Evolutionary conservation across 1,140 invertebrate genomes (phyloP).

Genomic region (Pectinophora gossypiella): DNA sequence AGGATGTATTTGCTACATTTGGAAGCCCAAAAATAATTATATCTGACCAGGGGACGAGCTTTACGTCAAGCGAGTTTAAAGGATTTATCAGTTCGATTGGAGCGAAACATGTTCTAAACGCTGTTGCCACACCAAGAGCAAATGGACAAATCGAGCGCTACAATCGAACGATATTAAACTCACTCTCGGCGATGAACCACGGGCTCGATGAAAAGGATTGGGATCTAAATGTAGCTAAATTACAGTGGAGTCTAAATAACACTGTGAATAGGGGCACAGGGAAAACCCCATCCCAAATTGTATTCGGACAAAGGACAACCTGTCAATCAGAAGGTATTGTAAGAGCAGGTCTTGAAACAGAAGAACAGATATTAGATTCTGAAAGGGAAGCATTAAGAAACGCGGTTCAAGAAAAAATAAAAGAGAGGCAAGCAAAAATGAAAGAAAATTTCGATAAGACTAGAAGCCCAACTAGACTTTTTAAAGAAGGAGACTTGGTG

Average conservation of each 20-base stretch:
- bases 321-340: background rate
- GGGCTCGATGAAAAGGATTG: background rate
- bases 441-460: conserved; percentile 1
- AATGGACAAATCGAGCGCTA: background rate
- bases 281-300: background rate
- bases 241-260: background rate
- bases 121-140: background rate
- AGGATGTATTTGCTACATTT: no score
- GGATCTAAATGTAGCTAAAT: background rate
- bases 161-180: background rate
- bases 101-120: no score
- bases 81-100: no score
- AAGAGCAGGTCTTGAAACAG: background rate
- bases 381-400: background rate
- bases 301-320: background rate
- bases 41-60: no score
- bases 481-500: background rate
- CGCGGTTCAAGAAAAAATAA: background rate
- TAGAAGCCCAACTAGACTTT: background rate
- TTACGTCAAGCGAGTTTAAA: no score
- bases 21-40: no score
- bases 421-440: background rate
- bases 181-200: background rate
- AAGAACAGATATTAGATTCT: background rate
- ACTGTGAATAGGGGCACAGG: background rate